These are phyloP conservation scores for Buceros bicornis DNA, from an alignment of 2,797 vertebrate genomes.

Conservation along the genomic window DNA sequence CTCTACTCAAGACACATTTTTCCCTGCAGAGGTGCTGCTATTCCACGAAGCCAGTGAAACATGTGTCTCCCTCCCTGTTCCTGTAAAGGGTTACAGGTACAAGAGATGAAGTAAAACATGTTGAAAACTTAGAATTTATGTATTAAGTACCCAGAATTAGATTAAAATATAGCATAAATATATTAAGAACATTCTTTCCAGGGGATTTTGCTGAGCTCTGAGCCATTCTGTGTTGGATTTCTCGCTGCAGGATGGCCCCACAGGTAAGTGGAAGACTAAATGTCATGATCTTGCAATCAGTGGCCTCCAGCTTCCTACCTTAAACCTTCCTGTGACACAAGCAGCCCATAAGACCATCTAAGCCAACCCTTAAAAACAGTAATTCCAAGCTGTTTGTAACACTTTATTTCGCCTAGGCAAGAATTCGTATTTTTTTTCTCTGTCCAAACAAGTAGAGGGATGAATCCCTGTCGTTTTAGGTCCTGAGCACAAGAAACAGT, in stretches of 20 bases:
- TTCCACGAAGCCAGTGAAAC: neutral
- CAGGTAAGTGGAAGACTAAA: neutral
- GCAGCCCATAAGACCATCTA: neutral
- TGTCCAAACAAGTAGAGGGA: neutral
- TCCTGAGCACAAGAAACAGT: neutral
- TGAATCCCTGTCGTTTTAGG: neutral
- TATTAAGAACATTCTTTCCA: neutral
- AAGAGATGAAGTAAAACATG: neutral
- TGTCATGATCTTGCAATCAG: neutral
- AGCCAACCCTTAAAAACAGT: neutral
- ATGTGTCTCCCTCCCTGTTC: neutral
- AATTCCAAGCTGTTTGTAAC: neutral
- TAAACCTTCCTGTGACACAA: neutral
- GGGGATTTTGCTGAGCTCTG: neutral
- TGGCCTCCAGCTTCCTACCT: neutral
- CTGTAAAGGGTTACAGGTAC: neutral
- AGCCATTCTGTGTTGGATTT: neutral
- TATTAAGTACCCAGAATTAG: neutral
- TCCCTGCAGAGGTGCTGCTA: neutral
- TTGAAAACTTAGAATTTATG: neutral
- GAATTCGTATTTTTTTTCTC: neutral
- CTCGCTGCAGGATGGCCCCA: neutral
- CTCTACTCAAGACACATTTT: neutral
- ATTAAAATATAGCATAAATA: neutral
- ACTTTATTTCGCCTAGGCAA: neutral